Evolutionary conservation across 2,888 invertebrate genomes (phyloP).

Genomic region (Tetanocera ferruginea): DNA sequence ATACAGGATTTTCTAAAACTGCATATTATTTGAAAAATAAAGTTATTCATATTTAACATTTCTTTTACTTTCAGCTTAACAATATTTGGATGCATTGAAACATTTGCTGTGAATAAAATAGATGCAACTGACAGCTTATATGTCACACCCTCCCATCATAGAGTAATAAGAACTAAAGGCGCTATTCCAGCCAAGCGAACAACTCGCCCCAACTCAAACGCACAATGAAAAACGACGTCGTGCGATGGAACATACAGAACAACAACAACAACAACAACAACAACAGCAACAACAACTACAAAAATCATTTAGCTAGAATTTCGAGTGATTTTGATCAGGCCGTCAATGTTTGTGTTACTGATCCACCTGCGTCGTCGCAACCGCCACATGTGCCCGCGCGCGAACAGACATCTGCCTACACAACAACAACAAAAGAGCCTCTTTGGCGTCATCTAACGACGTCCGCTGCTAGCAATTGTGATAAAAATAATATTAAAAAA

Average conservation of each 20-base stretch:
- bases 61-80: no score
- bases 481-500: constrained; percentile 59
- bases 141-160: no score
- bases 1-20: no score
- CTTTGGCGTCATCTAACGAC: background rate
- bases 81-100: no score
- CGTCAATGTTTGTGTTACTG: background rate
- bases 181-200: background rate
- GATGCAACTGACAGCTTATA: no score
- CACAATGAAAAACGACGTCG: constrained; percentile 70
- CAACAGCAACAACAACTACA: constrained; percentile 38
- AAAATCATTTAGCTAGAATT: background rate
- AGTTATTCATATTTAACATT: no score
- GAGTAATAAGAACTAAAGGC: background rate
- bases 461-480: constrained; percentile 52
- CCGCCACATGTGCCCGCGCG: background rate
- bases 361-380: background rate
- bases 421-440: constrained; percentile 7
- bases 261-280: constrained; percentile 46
- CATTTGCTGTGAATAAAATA: no score
- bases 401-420: constrained; percentile 28
- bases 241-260: constrained; percentile 62
- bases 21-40: no score
- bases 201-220: constrained; percentile 42
- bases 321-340: background rate